phyloP scores from a whole-genome alignment of 2,888 invertebrate genomes.

The Pheosia gnoma region DNA sequence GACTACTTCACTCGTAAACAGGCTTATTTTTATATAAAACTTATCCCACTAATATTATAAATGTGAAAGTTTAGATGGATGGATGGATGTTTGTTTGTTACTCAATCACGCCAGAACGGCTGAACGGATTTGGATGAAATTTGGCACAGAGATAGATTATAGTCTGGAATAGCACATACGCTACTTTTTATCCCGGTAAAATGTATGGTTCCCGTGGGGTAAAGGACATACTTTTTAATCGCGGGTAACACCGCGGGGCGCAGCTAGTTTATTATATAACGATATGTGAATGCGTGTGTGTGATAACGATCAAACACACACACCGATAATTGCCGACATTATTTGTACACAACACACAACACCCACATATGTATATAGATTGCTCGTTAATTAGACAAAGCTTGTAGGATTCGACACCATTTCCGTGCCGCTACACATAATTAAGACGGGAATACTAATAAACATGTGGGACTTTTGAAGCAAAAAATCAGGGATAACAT shows the following conservation, averaged over 20 bases:
- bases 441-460: constrained; percentile 66
- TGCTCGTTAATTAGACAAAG: constrained; percentile 34
- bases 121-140: too few species aligned
- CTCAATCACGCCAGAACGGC: too few species aligned
- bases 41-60: constrained; percentile 24
- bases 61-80: too few species aligned
- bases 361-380: constrained; percentile 30
- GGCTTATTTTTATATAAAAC: constrained; percentile 58
- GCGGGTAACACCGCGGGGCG: too few species aligned
- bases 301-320: constrained; percentile 51
- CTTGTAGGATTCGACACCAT: constrained; percentile 44
- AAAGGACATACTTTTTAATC: too few species aligned
- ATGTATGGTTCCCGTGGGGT: too few species aligned
- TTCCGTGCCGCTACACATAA: constrained; percentile 75
- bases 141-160: too few species aligned
- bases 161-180: too few species aligned
- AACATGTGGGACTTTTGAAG: constrained; percentile 70
- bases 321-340: constrained; percentile 36
- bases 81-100: too few species aligned
- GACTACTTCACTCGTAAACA: constrained; percentile 54
- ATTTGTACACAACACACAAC: constrained; percentile 10
- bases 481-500: constrained; percentile 77
- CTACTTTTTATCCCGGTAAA: too few species aligned
- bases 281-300: too few species aligned
- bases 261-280: constrained; percentile 42